These are phyloP conservation scores for Diorhabda sublineata DNA, from an alignment of 1,140 invertebrate species.

Conservation along the genomic window DNA sequence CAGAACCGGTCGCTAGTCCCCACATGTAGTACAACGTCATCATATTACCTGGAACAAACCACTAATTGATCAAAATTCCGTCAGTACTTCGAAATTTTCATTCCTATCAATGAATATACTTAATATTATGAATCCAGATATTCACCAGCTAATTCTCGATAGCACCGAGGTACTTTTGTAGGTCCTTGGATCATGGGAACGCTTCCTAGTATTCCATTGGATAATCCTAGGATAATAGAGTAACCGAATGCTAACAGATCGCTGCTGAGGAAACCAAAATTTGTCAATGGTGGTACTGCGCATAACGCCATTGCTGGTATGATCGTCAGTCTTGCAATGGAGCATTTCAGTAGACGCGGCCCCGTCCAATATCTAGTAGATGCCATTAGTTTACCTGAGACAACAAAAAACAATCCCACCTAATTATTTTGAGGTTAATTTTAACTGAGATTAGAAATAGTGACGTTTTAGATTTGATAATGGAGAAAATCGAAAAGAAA, in stretches of 20 bases:
- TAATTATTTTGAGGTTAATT: too few species aligned
- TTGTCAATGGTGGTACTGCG: conserved; percentile 66
- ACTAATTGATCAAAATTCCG: background rate
- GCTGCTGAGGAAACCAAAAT: conserved; percentile 53
- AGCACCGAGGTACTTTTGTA: conserved; percentile 71
- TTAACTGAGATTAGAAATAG: too few species aligned
- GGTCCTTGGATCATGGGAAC: conserved; percentile 89
- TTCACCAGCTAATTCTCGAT: conserved; percentile 69
- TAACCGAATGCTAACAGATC: conserved; percentile 67
- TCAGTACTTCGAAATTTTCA: background rate
- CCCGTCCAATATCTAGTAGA: conserved; percentile 63
- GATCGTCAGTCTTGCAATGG: conserved; percentile 59
- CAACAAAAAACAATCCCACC: background rate
- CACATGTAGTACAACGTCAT: conserved; percentile 89
- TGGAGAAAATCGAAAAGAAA: background rate
- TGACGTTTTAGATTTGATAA: too few species aligned
- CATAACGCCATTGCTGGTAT: conserved; percentile 79
- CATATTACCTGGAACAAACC: conserved; percentile 68
- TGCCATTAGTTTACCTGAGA: conserved; percentile 10
- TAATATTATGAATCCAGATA: background rate
- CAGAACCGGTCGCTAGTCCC: conserved; percentile 75
- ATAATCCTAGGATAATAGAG: conserved; percentile 72
- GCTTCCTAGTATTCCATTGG: conserved; percentile 83
- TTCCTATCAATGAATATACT: background rate
- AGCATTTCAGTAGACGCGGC: conserved; percentile 59